These are phyloP conservation scores for Megaceryle torquata DNA, from an alignment of 2,113 vertebrate genomes.

Conservation along the genomic window DNA sequence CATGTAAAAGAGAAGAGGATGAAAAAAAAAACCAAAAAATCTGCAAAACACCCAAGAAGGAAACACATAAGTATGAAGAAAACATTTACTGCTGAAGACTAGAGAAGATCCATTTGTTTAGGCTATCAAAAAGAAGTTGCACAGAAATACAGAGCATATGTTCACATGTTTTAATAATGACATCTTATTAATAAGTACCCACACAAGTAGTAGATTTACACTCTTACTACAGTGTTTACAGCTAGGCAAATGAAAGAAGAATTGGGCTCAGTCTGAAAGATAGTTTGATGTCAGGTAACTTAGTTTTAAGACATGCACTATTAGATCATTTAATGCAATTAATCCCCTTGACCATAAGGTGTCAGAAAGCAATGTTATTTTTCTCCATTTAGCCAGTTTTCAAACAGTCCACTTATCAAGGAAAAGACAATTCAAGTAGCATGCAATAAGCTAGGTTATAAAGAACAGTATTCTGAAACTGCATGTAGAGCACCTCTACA, in stretches of 20 bases:
- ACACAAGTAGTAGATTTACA: neutral
- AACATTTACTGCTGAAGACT: neutral
- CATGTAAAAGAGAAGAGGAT: neutral
- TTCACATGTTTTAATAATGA: neutral
- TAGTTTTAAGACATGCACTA: neutral
- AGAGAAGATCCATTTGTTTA: neutral
- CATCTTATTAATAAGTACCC: neutral
- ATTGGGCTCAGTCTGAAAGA: neutral
- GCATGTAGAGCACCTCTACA: neutral
- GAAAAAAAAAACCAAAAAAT: neutral
- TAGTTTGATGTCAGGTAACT: neutral
- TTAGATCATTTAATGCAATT: neutral
- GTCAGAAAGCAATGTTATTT: neutral
- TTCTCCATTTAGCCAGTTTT: neutral
- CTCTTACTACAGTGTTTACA: neutral
- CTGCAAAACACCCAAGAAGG: neutral
- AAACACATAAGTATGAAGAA: neutral
- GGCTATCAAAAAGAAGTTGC: neutral
- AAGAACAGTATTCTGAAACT: neutral
- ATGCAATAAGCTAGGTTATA: neutral
- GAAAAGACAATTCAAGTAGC: neutral
- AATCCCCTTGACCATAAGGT: neutral
- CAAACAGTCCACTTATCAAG: neutral
- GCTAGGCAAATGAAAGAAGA: neutral
- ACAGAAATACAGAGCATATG: neutral